Conservation (phyloP, 2,888 invertebrate genomes). For the Mythimna albipuncta region DNA sequence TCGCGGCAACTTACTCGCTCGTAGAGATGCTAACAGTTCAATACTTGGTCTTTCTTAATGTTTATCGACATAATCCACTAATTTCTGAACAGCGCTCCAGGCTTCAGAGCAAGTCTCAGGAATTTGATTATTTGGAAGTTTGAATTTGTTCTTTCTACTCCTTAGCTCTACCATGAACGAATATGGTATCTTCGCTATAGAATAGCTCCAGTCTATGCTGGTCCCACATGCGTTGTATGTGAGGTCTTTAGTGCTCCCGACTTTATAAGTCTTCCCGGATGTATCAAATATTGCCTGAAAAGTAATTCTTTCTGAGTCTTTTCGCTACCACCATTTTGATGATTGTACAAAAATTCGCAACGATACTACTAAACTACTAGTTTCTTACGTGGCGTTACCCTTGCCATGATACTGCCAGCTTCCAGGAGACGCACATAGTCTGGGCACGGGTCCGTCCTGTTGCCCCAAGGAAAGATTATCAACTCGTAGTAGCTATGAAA, state of each 20-base stretch:
- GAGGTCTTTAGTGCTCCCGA: slow-evolving; percentile 85
- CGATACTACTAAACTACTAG: slow-evolving; percentile 47
- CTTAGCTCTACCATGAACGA: slow-evolving; percentile 86
- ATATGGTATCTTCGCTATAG: slow-evolving; percentile 84
- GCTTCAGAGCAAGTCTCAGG: slow-evolving; percentile 80
- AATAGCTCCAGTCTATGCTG: slow-evolving; percentile 87
- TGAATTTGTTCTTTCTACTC: slow-evolving; percentile 81
- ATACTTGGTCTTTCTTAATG: slow-evolving; percentile 49
- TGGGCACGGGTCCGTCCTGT: slow-evolving; percentile 81
- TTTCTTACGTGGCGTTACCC: slow-evolving; percentile 78
- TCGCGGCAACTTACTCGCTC: not conserved
- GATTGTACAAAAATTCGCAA: not conserved
- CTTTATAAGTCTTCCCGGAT: slow-evolving; percentile 83
- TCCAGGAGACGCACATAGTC: slow-evolving; percentile 83
- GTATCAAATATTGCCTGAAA: slow-evolving; percentile 84
- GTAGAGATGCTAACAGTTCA: not conserved
- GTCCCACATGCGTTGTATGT: slow-evolving; percentile 86
- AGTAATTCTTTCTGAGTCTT: not conserved
- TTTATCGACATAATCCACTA: slow-evolving; percentile 82
- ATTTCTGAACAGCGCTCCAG: slow-evolving; percentile 79
- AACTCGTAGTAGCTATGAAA: slow-evolving; percentile 87
- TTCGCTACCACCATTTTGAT: not conserved
- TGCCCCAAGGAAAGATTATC: slow-evolving; percentile 87
- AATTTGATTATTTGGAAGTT: slow-evolving; percentile 82
- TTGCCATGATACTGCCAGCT: slow-evolving; percentile 83